phyloP scores from a whole-genome alignment of 2,797 vertebrate species.

The Morus bassanus region DNA sequence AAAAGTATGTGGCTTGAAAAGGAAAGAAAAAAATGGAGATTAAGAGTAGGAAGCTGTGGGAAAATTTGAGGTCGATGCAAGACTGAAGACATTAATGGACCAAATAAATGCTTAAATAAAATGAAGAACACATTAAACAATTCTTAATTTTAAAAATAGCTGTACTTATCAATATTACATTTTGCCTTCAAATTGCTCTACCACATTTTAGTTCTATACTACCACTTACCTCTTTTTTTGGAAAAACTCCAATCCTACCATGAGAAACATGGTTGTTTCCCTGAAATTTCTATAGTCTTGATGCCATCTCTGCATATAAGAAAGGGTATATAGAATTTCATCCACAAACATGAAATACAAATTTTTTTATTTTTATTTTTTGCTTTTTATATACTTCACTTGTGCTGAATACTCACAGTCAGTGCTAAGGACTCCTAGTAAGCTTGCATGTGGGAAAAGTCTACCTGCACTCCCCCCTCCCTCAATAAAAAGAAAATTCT shows the following conservation, averaged over 20 bases:
- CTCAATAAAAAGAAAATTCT: neutral
- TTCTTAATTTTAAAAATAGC: neutral
- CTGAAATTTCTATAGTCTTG: conserved; percentile 92
- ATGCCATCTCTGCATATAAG: conserved; percentile 89
- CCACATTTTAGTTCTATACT: neutral
- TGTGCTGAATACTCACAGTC: neutral
- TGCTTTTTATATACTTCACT: neutral
- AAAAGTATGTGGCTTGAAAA: neutral
- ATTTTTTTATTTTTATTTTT: no score
- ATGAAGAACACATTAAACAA: neutral
- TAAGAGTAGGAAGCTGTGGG: neutral
- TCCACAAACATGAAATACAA: neutral
- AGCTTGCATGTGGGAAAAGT: neutral
- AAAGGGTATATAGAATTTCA: conserved; percentile 21
- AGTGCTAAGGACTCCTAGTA: neutral
- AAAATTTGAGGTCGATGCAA: neutral
- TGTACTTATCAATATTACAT: neutral
- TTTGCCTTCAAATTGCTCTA: neutral
- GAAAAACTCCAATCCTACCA: conserved; percentile 92
- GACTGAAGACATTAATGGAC: neutral
- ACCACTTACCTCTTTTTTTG: conserved; percentile 90
- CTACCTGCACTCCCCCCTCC: neutral
- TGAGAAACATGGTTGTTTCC: conserved; percentile 91
- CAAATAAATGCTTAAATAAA: neutral
- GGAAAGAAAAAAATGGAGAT: neutral